Base-by-base conservation (phyloP, 2,797 vertebrate species). In the Sciurus carolinensis region DNA sequence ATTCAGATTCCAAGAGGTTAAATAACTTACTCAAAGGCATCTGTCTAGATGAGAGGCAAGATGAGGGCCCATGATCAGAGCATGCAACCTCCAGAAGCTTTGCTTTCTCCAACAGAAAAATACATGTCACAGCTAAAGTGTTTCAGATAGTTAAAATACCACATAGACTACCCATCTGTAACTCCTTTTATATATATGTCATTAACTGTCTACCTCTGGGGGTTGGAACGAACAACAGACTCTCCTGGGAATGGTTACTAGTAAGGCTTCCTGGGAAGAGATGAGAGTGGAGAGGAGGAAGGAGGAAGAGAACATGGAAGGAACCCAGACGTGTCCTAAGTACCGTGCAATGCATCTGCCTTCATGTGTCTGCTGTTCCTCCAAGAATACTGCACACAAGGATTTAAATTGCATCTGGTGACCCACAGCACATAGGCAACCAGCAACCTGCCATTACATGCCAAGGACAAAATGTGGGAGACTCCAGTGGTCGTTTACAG, bases 141-240 rank as follows among this genome's bases (percentile, higher is more conserved):
- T 94, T 96, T 88, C 59, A 52, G 66, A 42, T 54, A 73, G n/a
- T 42, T 91, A n/a, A 66, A 75, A n/a, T 20, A 39, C 39, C 39
- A 39, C 39, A 39, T 39, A 39, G 69, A 57, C 3, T 54, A 2
- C 36, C 7, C 15, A 17, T 39, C 72, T 42, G 36, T n/a, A 50
- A 91, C 20, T 83, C 22, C 22, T 54, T 73, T 64, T 36, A 18
- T 33, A 7, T 22, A 24, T 84, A 17, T 33, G 1, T 44, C 42
- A 64, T 39, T 47, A 36, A 52, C 20, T 36, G 3, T 12, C 36
- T 20, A 22, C 14, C 1, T 69, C 72, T 44, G 7, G n/a, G 59
- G 4, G 50, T 14, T 20, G 26, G 77, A 36, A 26, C 11, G n/a
- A 62, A 54, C 77, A 73, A 18, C 2, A 73, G 50, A 88, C 82